Evolutionary conservation across 2,797 vertebrate genomes (phyloP).

Genomic region (Balearica regulorum): DNA sequence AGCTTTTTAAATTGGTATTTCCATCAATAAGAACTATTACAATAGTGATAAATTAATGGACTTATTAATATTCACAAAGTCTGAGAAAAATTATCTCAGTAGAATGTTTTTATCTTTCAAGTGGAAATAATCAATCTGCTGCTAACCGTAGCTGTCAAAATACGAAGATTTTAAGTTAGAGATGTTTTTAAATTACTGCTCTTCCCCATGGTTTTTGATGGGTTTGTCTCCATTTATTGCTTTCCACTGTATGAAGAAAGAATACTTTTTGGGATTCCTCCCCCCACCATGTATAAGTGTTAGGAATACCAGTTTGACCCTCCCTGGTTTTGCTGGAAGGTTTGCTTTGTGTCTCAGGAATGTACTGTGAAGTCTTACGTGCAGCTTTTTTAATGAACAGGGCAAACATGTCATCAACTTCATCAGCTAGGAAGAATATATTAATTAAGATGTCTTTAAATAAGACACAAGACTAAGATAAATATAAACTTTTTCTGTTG

Average conservation of each 20-base stretch:
- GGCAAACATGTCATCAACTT: neutral
- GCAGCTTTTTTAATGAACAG: neutral
- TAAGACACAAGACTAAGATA: neutral
- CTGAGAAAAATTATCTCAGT: neutral
- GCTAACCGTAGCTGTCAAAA: neutral
- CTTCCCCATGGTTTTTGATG: neutral
- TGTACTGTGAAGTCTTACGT: neutral
- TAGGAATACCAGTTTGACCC: neutral
- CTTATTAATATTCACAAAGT: conserved; percentile 28
- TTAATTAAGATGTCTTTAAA: neutral
- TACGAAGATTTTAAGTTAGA: neutral
- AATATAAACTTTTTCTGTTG: neutral
- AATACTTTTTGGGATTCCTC: neutral
- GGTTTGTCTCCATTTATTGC: neutral
- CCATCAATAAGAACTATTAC: neutral
- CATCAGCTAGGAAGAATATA: neutral
- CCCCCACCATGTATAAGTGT: accelerated
- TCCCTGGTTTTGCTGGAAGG: neutral
- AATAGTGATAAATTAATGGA: neutral
- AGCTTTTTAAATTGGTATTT: neutral
- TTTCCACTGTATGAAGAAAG: neutral
- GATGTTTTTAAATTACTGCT: neutral
- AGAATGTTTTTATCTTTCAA: neutral
- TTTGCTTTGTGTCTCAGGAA: neutral
- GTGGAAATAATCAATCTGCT: conserved; percentile 27